Conservation (phyloP, 2,113 vertebrate genomes). For the Melanerpes formicivorus region DNA sequence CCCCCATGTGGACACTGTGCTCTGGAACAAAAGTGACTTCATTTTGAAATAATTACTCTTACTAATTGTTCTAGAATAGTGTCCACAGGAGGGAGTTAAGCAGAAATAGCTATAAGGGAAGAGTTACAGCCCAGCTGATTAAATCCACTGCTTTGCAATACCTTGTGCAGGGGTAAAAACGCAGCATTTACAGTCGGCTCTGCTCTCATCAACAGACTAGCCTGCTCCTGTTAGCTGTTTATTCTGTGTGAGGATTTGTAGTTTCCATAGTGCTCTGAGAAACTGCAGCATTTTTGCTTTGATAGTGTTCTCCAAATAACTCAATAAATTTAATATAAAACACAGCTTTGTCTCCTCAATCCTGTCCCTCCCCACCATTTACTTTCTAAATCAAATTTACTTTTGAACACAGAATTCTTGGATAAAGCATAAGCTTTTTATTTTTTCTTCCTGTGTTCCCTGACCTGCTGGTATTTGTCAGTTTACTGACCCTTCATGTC, state of each 20-base stretch:
- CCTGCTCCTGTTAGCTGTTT: background rate
- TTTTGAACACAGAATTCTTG: background rate
- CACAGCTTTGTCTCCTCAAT: background rate
- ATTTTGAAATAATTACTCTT: conserved; percentile 49
- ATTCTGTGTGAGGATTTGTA: background rate
- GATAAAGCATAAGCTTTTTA: background rate
- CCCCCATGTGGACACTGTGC: conserved; percentile 1
- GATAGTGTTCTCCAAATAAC: background rate
- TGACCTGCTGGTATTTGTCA: background rate
- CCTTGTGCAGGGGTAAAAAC: background rate
- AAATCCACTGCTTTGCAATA: background rate
- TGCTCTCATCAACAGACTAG: background rate
- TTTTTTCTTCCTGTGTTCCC: background rate
- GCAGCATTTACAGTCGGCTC: background rate
- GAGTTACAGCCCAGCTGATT: background rate
- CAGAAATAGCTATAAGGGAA: background rate
- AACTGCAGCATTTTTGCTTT: conserved; percentile 21
- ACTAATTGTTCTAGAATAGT: conserved; percentile 52
- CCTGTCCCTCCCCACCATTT: background rate
- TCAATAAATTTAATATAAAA: background rate
- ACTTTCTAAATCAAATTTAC: background rate
- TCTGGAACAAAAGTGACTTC: background rate
- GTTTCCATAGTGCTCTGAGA: background rate
- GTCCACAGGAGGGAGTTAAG: conserved; percentile 49
- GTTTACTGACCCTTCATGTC: background rate